Evolutionary conservation across 2,113 vertebrate species (phyloP).

Genomic region (Sialia sialis): DNA sequence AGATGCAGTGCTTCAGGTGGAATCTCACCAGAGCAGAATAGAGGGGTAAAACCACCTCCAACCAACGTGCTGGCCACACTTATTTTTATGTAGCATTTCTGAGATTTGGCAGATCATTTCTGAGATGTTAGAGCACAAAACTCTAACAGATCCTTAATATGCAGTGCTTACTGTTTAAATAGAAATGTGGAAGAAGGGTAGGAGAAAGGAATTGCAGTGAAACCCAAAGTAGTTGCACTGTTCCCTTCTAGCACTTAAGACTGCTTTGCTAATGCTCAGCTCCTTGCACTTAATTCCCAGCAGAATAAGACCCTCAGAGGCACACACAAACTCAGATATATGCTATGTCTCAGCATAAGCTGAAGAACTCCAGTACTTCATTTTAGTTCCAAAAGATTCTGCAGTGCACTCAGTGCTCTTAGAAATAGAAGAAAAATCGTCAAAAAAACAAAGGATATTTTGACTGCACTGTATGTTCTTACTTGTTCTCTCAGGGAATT

Average conservation of each 20-base stretch:
- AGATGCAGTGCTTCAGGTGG: neutral
- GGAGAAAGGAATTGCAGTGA: neutral
- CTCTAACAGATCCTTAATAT: neutral
- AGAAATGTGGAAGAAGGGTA: neutral
- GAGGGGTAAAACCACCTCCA: neutral
- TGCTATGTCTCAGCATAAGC: neutral
- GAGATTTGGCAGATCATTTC: neutral
- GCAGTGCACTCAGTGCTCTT: neutral
- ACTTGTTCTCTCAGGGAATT: neutral
- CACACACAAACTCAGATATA: neutral
- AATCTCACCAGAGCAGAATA: neutral
- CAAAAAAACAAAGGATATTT: neutral
- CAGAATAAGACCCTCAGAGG: neutral
- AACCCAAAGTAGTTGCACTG: neutral
- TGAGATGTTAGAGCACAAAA: neutral
- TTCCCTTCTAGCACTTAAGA: neutral
- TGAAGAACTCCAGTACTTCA: neutral
- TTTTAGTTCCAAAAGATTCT: neutral
- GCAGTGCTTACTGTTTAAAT: neutral
- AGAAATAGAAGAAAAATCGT: neutral
- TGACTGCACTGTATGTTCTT: neutral
- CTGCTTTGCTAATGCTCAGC: neutral
- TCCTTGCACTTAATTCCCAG: neutral
- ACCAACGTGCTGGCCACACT: fast-evolving
- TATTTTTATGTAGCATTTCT: neutral